Conservation (phyloP, 1,140 invertebrate genomes). For the Eubasilissa regina region DNA sequence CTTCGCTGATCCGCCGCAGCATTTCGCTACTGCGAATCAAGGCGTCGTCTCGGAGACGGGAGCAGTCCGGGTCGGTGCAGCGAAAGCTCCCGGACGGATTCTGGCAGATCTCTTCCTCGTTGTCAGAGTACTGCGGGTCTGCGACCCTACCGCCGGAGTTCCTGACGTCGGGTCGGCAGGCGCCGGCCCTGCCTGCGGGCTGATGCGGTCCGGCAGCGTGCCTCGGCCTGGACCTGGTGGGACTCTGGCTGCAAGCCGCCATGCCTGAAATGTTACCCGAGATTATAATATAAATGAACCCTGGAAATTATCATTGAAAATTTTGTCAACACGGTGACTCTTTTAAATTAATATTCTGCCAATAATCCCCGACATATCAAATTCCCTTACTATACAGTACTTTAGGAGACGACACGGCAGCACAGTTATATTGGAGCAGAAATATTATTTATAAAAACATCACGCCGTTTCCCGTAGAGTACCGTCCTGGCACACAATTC, state of each 20-base stretch:
- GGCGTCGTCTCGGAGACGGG: slow-evolving; percentile 15
- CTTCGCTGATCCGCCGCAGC: slow-evolving; percentile 28
- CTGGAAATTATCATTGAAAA: too few relatives aligned
- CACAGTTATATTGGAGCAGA: too few relatives aligned
- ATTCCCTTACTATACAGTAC: too few relatives aligned
- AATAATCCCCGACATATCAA: too few relatives aligned
- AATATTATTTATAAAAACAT: too few relatives aligned
- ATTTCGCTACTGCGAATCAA: slow-evolving; percentile 15
- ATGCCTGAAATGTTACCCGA: slow-evolving; percentile 17
- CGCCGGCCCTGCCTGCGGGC: not conserved
- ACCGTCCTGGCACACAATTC: too few relatives aligned
- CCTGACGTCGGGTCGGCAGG: not conserved
- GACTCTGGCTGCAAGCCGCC: slow-evolving; percentile 36
- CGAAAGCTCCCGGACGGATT: slow-evolving; percentile 7
- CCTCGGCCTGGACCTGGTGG: slow-evolving; percentile 16
- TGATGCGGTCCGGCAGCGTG: not conserved
- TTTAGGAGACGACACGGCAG: too few relatives aligned
- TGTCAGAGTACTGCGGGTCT: slow-evolving; percentile 20
- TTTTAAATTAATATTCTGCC: too few relatives aligned
- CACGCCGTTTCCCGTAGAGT: too few relatives aligned
- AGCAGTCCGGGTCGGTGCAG: slow-evolving; percentile 32
- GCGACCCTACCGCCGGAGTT: not conserved
- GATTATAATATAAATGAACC: too few relatives aligned
- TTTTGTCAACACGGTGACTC: too few relatives aligned
- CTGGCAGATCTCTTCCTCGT: slow-evolving; percentile 28